Percentiles rank a stretch among this genome's conserved stretches.
These are phyloP conservation scores for Leistus spinibarbis DNA, from an alignment of 2,888 invertebrate genomes.

Conservation along the genomic window DNA sequence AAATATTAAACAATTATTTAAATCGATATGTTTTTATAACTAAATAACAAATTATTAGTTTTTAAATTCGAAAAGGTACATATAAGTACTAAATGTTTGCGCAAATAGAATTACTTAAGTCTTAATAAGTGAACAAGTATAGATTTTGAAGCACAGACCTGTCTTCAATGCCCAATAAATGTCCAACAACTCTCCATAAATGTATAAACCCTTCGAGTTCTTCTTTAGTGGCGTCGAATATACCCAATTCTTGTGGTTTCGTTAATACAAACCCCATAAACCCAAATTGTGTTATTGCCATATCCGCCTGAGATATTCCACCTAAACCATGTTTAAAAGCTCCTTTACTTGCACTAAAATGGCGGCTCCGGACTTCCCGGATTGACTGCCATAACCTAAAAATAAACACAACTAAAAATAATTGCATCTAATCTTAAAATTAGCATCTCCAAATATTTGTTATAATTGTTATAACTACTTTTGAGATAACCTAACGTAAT, in stretches of 20 bases:
- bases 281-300: conserved; percentile 86
- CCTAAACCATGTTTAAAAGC: conserved; percentile 59
- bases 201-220: conserved; percentile 80
- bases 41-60: too few species aligned
- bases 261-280: conserved; percentile 79
- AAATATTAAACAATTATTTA: background rate
- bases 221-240: conserved; percentile 63
- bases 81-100: too few species aligned
- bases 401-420: background rate
- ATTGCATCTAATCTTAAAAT: too few species aligned
- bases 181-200: conserved; percentile 83
- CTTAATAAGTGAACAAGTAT: too few species aligned
- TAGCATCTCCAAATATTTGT: too few species aligned
- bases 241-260: conserved; percentile 68
- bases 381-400: conserved; percentile 72
- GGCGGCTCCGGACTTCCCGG: conserved; percentile 68
- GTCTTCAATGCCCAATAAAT: conserved; percentile 82
- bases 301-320: conserved; percentile 78
- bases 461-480: too few species aligned
- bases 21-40: background rate
- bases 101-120: too few species aligned
- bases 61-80: too few species aligned
- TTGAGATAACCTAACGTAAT: too few species aligned
- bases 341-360: conserved; percentile 66
- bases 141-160: conserved; percentile 70